Percentiles rank a stretch among this genome's conserved stretches.
Conservation (phyloP, 2,797 vertebrate species). For the Argentina silus region DNA sequence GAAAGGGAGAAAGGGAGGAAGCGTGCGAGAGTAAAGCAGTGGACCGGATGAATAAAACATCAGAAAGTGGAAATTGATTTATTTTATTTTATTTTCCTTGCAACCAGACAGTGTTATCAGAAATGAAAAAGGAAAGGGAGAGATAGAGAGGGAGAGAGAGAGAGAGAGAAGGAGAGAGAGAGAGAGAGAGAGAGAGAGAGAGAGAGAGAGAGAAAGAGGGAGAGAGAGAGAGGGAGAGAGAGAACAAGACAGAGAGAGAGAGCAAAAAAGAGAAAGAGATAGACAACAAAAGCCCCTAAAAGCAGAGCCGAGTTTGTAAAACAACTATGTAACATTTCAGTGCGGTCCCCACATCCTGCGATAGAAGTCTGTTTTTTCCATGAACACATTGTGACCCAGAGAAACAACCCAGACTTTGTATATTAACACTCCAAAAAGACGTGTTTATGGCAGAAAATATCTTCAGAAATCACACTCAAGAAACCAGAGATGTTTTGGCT, state of each 20-base stretch:
- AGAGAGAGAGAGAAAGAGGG: neutral
- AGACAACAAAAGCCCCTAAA: conserved; percentile 2
- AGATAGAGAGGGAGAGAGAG: no score
- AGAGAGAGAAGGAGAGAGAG: neutral
- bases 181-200: neutral
- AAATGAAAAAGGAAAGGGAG: neutral
- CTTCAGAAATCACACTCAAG: neutral
- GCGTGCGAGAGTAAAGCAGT: neutral
- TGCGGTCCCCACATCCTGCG: neutral
- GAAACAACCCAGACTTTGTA: neutral
- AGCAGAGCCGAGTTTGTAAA: neutral
- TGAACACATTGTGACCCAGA: neutral
- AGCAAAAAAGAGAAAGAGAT: no score
- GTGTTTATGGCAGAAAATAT: neutral
- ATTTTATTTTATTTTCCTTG: no score
- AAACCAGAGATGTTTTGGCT: neutral
- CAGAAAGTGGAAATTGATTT: conserved; percentile 23
- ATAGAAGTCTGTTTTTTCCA: neutral
- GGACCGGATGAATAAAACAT: conserved; percentile 32
- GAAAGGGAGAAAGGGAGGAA: neutral
- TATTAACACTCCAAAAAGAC: neutral
- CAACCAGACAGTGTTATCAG: neutral
- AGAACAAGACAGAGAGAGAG: neutral
- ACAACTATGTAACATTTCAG: no score
- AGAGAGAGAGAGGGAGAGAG: neutral